phyloP scores from a whole-genome alignment of 2,797 vertebrate species.

The Rhabdomys pumilio region DNA sequence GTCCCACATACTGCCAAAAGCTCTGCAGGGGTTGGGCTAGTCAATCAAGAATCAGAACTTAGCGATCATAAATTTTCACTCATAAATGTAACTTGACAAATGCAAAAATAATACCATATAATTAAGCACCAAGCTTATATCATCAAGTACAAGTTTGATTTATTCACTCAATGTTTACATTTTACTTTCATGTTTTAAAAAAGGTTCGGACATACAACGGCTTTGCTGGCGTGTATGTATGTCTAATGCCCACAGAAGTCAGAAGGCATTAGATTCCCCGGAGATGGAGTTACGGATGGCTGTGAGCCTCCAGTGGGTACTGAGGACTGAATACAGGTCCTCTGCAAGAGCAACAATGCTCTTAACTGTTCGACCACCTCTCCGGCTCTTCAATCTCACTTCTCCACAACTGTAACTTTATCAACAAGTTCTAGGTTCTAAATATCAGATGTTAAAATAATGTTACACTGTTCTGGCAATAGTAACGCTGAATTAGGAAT shows the following conservation, averaged over 20 bases:
- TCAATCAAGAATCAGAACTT: neutral
- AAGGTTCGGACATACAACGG: neutral
- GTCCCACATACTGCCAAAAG: neutral
- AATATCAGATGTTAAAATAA: constrained; percentile 17
- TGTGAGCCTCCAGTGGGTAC: neutral
- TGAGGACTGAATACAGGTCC: neutral
- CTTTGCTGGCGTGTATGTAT: neutral
- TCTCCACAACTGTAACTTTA: constrained; percentile 22
- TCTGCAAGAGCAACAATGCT: neutral
- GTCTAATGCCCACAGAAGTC: neutral
- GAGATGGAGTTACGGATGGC: neutral
- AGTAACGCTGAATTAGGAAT: neutral
- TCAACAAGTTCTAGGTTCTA: neutral
- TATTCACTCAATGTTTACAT: neutral
- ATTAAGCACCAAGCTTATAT: constrained; percentile 2
- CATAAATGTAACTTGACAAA: constrained; percentile 1
- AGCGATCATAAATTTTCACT: neutral
- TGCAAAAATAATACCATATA: neutral
- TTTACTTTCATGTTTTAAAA: neutral
- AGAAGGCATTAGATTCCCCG: neutral
- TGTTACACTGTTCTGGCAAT: neutral
- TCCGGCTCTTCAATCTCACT: constrained; percentile 43
- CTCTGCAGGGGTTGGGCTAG: neutral
- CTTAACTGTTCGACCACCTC: neutral
- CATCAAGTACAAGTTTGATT: constrained; percentile 21